A percentile compares a stretch with the other conserved stretches of the same genome.
phyloP scores from a whole-genome alignment of 2,797 vertebrate genomes.

The Vultur gryphus region DNA sequence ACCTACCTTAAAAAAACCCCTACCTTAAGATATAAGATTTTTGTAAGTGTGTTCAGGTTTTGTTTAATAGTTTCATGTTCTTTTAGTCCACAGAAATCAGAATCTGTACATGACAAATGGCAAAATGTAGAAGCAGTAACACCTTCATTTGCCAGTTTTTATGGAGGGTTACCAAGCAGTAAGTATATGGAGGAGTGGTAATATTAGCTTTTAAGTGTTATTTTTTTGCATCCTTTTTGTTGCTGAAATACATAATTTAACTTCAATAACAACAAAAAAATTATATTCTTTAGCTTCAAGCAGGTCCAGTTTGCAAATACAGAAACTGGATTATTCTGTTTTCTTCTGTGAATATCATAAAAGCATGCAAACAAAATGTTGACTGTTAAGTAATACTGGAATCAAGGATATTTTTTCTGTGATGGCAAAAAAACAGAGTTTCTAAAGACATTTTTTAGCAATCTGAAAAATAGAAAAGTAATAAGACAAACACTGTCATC shows the following conservation, averaged over 20 bases:
- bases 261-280: background rate
- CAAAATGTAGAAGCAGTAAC: constrained; percentile 27
- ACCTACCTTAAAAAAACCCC: background rate
- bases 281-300: background rate
- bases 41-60: background rate
- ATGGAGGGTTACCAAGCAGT: constrained; percentile 59
- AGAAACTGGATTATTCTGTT: background rate
- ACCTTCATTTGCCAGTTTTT: constrained; percentile 19
- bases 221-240: background rate
- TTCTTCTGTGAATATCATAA: background rate
- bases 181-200: background rate
- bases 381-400: background rate
- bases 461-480: background rate
- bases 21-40: background rate
- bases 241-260: background rate
- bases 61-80: background rate
- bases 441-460: background rate
- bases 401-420: background rate
- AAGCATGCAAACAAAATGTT: background rate
- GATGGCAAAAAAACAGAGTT: background rate
- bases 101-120: constrained; percentile 52
- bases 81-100: constrained; percentile 66
- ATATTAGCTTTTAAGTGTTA: background rate
- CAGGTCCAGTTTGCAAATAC: background rate
- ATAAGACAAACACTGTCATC: background rate